These are phyloP conservation scores for Halictus ligatus DNA, from an alignment of 2,888 invertebrate genomes.

Conservation along the genomic window DNA sequence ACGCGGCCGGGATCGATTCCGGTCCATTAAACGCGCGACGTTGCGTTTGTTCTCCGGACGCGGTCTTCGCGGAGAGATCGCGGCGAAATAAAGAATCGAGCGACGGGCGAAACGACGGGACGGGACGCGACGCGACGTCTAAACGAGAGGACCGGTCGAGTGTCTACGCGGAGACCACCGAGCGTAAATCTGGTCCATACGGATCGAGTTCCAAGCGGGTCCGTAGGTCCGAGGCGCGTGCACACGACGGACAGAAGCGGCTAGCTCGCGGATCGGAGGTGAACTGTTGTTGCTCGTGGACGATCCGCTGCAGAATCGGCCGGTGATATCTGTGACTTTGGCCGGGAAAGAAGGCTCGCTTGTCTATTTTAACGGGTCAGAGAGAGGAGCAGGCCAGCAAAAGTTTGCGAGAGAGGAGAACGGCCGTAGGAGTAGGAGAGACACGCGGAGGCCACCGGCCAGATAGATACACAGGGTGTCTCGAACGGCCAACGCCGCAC, in stretches of 20 bases:
- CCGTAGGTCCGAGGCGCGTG: neutral
- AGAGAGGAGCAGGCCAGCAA: constrained; percentile 60
- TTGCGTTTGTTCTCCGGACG: neutral
- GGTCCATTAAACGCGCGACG: neutral
- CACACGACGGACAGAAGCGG: constrained; percentile 56
- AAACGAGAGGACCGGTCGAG: constrained; percentile 7
- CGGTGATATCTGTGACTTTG: constrained; percentile 80
- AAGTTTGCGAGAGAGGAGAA: constrained; percentile 33
- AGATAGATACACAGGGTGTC: constrained; percentile 18
- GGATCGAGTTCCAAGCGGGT: constrained; percentile 56
- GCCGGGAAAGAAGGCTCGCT: constrained; percentile 76
- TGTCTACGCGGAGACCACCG: constrained; percentile 23
- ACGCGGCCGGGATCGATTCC: neutral
- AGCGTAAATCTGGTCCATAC: constrained; percentile 49
- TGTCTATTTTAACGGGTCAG: constrained; percentile 81
- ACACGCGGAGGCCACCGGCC: neutral
- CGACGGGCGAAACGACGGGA: neutral
- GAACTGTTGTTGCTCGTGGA: constrained; percentile 72
- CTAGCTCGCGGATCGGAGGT: constrained; percentile 76
- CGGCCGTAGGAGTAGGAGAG: constrained; percentile 10
- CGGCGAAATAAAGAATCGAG: neutral
- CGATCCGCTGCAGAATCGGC: constrained; percentile 69
- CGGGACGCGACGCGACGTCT: neutral
- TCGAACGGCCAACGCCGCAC: neutral
- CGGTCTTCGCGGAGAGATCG: neutral